These are phyloP conservation scores for Dryomyza anilis DNA, from an alignment of 2,888 invertebrate genomes.

Conservation along the genomic window DNA sequence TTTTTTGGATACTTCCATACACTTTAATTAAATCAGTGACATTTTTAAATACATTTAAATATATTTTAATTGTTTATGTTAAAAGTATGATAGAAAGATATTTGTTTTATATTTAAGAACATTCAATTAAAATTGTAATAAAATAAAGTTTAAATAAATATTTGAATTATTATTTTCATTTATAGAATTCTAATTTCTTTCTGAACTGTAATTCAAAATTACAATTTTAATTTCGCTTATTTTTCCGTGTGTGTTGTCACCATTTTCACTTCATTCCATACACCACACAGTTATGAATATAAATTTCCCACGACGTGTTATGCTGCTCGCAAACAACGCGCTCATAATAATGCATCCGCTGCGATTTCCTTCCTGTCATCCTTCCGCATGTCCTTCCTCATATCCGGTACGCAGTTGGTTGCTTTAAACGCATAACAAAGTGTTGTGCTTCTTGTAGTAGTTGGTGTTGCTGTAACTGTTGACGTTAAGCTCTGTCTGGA, in stretches of 20 bases:
- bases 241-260: conserved; percentile 5
- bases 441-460: background rate
- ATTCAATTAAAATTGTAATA: too few relatives aligned
- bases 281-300: conserved; percentile 48
- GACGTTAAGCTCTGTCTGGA: background rate
- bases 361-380: conserved; percentile 3
- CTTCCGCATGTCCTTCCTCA: conserved; percentile 1
- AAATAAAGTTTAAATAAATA: too few relatives aligned
- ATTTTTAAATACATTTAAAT: too few relatives aligned
- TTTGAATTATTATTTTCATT: too few relatives aligned
- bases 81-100: too few relatives aligned
- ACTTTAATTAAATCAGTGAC: too few relatives aligned
- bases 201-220: too few relatives aligned
- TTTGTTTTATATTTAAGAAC: too few relatives aligned
- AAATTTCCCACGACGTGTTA: conserved; percentile 45
- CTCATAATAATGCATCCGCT: conserved; percentile 18
- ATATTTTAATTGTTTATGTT: too few relatives aligned
- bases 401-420: background rate
- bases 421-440: background rate
- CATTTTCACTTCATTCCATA: conserved; percentile 24
- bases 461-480: background rate
- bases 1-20: too few relatives aligned
- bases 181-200: too few relatives aligned
- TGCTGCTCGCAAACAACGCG: conserved; percentile 29
- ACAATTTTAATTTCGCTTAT: too few relatives aligned